Evolutionary conservation across 2,797 vertebrate genomes (phyloP).

Genomic region (Discoglossus pictus): DNA sequence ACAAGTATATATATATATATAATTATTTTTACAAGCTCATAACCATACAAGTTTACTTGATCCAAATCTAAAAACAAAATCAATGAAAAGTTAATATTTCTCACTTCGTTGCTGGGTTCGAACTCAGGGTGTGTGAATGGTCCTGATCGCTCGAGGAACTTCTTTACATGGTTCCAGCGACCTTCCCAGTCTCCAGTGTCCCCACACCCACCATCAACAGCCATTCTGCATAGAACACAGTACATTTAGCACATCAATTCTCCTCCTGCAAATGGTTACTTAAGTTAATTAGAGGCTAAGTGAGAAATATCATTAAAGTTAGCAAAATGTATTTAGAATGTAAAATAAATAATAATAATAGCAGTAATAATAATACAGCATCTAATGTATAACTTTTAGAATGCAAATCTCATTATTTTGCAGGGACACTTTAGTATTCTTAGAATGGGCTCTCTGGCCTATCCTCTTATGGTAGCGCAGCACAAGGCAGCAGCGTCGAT

Average conservation of each 20-base stretch:
- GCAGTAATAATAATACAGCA: too few relatives aligned
- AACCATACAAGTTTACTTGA: neutral
- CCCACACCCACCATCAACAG: slow-evolving; percentile 92
- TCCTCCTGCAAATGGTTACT: slow-evolving; percentile 4
- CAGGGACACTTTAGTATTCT: too few relatives aligned
- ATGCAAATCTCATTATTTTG: too few relatives aligned
- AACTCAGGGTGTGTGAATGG: slow-evolving; percentile 98
- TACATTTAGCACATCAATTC: slow-evolving; percentile 70
- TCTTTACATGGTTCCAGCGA: slow-evolving; percentile 96
- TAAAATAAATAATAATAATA: too few relatives aligned
- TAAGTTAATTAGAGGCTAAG: too few relatives aligned
- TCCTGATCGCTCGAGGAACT: slow-evolving; percentile 94
- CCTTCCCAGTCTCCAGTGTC: slow-evolving; percentile 91
- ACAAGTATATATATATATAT: too few relatives aligned
- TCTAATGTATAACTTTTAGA: too few relatives aligned
- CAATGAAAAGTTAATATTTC: slow-evolving; percentile 72
- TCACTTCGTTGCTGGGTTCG: slow-evolving; percentile 95
- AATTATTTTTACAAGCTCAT: neutral
- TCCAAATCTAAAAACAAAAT: slow-evolving; percentile 55
- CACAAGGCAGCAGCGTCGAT: too few relatives aligned
- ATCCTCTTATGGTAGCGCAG: too few relatives aligned
- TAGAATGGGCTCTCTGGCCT: too few relatives aligned
- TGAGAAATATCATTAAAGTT: too few relatives aligned
- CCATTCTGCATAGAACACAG: slow-evolving; percentile 92
- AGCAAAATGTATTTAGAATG: too few relatives aligned